Percentiles rank a stretch among this genome's conserved stretches.
phyloP scores from a whole-genome alignment of 2,888 invertebrate genomes.

The Hyppa rectilinea region DNA sequence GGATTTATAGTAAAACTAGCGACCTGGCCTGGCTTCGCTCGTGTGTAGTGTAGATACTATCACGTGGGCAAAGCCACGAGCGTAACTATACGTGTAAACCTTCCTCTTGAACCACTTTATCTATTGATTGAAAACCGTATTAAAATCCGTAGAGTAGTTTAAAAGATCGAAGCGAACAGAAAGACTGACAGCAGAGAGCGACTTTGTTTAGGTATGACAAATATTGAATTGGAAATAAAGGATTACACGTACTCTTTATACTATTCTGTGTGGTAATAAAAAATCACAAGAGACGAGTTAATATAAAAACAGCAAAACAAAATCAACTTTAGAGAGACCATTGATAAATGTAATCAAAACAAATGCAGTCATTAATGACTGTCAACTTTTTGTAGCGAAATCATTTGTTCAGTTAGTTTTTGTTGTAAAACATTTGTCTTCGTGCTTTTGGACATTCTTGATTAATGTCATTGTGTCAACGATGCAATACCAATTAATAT shows the following conservation, averaged over 20 bases:
- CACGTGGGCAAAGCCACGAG: too few species aligned
- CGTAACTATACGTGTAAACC: too few species aligned
- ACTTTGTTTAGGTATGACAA: background rate
- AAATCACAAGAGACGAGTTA: slow-evolving; percentile 2
- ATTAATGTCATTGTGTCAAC: slow-evolving; percentile 31
- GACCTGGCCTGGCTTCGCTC: too few species aligned
- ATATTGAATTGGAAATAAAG: background rate
- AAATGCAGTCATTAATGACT: slow-evolving; percentile 31
- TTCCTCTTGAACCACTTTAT: too few species aligned
- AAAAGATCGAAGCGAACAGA: too few species aligned
- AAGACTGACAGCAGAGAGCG: too few species aligned
- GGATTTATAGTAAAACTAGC: slow-evolving; percentile 1
- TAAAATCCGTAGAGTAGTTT: too few species aligned
- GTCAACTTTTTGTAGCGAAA: slow-evolving; percentile 47
- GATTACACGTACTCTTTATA: background rate
- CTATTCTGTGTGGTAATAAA: background rate
- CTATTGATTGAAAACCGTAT: too few species aligned
- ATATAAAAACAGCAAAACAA: slow-evolving; percentile 14
- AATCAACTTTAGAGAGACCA: background rate
- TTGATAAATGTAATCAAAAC: slow-evolving; percentile 46
- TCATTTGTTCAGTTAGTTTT: slow-evolving; percentile 40
- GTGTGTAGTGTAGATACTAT: too few species aligned
- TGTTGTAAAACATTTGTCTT: slow-evolving; percentile 19
- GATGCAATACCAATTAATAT: slow-evolving; percentile 20
- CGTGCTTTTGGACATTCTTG: background rate